Conservation (phyloP, 2,113 vertebrate genomes). For the Nesoenas mayeri region DNA sequence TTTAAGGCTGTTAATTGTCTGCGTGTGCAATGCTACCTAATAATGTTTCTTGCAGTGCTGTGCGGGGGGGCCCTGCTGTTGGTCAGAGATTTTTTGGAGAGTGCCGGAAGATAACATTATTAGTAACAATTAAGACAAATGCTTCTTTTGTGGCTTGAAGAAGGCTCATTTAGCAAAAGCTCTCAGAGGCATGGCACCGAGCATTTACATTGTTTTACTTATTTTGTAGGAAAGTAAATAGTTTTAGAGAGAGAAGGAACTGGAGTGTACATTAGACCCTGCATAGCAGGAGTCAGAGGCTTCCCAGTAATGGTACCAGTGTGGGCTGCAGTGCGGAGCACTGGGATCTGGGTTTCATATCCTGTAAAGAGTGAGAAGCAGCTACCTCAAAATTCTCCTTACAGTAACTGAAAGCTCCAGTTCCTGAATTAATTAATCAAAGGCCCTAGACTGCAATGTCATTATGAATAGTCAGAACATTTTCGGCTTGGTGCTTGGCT, state of each 20-base stretch:
- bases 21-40: not conserved
- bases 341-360: not conserved
- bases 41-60: not conserved
- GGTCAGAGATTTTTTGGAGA: conserved; percentile 34
- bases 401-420: conserved; percentile 20
- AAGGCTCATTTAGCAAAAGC: conserved; percentile 57
- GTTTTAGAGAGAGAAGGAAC: not conserved
- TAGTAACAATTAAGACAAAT: conserved; percentile 66
- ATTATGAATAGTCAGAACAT: conserved; percentile 67
- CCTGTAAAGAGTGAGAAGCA: not conserved
- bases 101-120: conserved; percentile 46
- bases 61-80: not conserved
- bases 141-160: conserved; percentile 25
- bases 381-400: not conserved
- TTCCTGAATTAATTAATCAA: conserved; percentile 65
- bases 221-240: conserved; percentile 12
- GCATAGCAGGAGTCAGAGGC: not conserved
- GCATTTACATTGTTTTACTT: conserved; percentile 12
- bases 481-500: conserved; percentile 57
- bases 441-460: conserved; percentile 44
- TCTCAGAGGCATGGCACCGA: not conserved
- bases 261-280: not conserved
- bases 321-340: not conserved
- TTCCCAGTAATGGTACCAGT: not conserved
- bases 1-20: conserved; percentile 50